Evolutionary conservation across 2,797 vertebrate genomes (phyloP).

Genomic region (Bufotes viridis): DNA sequence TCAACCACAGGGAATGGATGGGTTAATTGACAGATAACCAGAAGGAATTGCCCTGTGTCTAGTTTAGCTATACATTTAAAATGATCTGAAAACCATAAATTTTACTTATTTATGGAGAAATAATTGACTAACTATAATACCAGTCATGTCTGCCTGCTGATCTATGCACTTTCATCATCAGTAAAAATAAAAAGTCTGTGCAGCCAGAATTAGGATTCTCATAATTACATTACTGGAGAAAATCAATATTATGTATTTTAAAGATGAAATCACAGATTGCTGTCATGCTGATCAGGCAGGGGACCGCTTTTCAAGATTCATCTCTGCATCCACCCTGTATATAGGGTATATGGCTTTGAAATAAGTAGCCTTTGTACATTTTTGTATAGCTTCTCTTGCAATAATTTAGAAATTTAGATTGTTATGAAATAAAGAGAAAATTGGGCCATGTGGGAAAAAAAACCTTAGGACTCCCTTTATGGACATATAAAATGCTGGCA

Average conservation of each 20-base stretch:
- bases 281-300: constrained; percentile 7
- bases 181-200: neutral
- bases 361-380: too few relatives aligned
- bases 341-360: neutral
- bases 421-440: too few relatives aligned
- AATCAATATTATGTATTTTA: constrained; percentile 48
- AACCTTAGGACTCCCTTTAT: too few relatives aligned
- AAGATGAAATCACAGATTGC: neutral
- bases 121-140: neutral
- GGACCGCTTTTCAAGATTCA: neutral
- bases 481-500: too few relatives aligned
- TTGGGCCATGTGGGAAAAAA: too few relatives aligned
- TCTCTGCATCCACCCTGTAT: neutral
- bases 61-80: neutral
- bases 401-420: too few relatives aligned
- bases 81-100: neutral
- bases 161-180: constrained; percentile 12
- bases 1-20: neutral
- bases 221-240: constrained; percentile 22
- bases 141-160: constrained; percentile 2
- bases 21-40: neutral
- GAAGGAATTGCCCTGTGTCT: neutral
- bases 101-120: neutral
- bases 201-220: neutral
- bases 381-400: too few relatives aligned